These are phyloP conservation scores for Drosophila mercatorum DNA, from an alignment of 2,888 invertebrate species.

Conservation along the genomic window DNA sequence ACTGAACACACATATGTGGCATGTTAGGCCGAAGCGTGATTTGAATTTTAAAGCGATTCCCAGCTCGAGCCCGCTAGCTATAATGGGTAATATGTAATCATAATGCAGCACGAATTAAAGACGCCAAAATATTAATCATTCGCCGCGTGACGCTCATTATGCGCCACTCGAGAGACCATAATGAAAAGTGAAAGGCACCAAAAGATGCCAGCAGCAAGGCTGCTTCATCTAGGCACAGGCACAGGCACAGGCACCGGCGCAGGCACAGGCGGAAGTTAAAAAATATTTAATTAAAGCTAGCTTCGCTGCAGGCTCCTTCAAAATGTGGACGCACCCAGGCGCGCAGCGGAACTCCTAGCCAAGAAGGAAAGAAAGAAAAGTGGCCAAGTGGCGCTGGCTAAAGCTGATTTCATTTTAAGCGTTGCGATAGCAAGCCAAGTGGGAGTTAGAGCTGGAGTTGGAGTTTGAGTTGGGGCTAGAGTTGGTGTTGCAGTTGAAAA, in stretches of 20 bases:
- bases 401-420: conserved; percentile 56
- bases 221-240: conserved; percentile 14
- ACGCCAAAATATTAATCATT: conserved; percentile 75
- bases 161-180: conserved; percentile 69
- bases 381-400: conserved; percentile 43
- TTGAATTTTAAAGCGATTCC: conserved; percentile 71
- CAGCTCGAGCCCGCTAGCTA: neutral
- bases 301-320: conserved; percentile 59
- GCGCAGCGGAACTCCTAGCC: conserved; percentile 12
- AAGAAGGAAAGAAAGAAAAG: conserved; percentile 10
- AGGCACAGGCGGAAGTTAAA: conserved; percentile 56
- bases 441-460: neutral
- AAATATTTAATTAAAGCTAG: conserved; percentile 77
- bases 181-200: conserved; percentile 72
- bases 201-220: conserved; percentile 10
- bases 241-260: neutral
- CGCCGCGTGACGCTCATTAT: conserved; percentile 80
- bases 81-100: conserved; percentile 77
- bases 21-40: conserved; percentile 63
- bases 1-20: conserved; percentile 57
- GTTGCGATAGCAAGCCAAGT: conserved; percentile 24
- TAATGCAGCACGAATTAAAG: conserved; percentile 74
- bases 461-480: neutral
- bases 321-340: conserved; percentile 26
- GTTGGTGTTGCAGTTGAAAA: conserved; percentile 6